phyloP scores from a whole-genome alignment of 2,888 invertebrate genomes.

The Steromphala cineraria region DNA sequence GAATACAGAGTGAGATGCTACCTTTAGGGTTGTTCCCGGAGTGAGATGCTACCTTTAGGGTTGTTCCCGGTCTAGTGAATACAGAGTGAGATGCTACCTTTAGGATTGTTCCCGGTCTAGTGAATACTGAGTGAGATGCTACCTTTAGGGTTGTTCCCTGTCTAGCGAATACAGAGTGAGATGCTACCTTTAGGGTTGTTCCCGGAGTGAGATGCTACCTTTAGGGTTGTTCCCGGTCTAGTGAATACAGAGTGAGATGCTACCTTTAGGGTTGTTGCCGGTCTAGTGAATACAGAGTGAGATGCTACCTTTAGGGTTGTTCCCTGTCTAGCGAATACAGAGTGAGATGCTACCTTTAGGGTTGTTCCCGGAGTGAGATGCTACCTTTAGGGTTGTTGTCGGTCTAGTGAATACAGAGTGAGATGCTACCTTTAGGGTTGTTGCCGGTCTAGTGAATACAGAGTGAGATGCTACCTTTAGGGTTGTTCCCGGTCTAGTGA shows the following conservation, averaged over 20 bases:
- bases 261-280: conserved; percentile 89
- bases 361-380: conserved; percentile 93
- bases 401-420: too few species aligned
- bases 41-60: too few species aligned
- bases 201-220: too few species aligned
- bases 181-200: conserved; percentile 86
- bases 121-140: conserved; percentile 16
- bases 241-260: neutral
- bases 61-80: too few species aligned
- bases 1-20: conserved; percentile 47
- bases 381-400: too few species aligned
- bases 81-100: conserved; percentile 77
- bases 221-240: too few species aligned
- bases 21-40: conserved; percentile 92
- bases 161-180: conserved; percentile 79
- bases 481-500: conserved; percentile 82
- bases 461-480: conserved; percentile 80
- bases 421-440: conserved; percentile 85
- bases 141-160: conserved; percentile 91
- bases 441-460: conserved; percentile 85
- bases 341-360: conserved; percentile 80
- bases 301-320: conserved; percentile 85
- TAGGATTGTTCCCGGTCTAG: conserved; percentile 94
- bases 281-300: conserved; percentile 81
- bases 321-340: conserved; percentile 85